Evolutionary conservation across 2,113 vertebrate genomes (phyloP).

Genomic region (Neotragus pygmaeus): DNA sequence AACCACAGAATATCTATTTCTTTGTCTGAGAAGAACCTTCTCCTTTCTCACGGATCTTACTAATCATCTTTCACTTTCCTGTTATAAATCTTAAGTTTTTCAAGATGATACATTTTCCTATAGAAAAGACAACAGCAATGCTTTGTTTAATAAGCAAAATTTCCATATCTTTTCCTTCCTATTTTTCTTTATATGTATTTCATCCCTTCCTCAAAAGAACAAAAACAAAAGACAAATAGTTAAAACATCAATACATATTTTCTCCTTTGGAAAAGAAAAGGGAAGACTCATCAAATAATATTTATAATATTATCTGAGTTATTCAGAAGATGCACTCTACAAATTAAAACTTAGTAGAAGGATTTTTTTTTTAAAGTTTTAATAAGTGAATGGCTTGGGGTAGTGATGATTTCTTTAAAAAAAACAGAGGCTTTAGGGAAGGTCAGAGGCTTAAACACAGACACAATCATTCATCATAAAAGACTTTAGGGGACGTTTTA

Average conservation of each 20-base stretch:
- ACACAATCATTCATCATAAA: constrained; percentile 65
- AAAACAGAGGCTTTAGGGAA: constrained; percentile 52
- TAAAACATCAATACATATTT: neutral
- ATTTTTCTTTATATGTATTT: neutral
- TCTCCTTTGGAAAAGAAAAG: neutral
- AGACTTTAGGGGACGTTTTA: constrained; percentile 73
- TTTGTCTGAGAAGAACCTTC: neutral
- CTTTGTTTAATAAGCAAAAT: constrained; percentile 6
- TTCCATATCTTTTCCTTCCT: neutral
- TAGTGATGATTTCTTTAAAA: constrained; percentile 50
- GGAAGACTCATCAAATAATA: constrained; percentile 39
- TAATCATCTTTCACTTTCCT: neutral
- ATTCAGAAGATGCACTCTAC: constrained; percentile 17
- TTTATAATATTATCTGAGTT: constrained; percentile 40
- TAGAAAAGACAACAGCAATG: neutral
- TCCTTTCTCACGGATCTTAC: neutral
- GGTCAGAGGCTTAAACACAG: constrained; percentile 59
- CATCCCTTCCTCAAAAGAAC: neutral
- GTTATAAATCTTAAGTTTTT: neutral
- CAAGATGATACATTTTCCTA: neutral
- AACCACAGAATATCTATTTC: neutral
- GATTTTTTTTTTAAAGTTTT: constrained; percentile 47
- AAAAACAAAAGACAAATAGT: neutral
- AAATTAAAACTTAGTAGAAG: constrained; percentile 50
- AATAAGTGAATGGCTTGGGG: constrained; percentile 49